Percentiles rank a stretch among this genome's conserved stretches.
These are phyloP conservation scores for Aurelia sp. DNA, from an alignment of 30 jellyfish, hydroid and myxozoan species.

Conservation along the genomic window DNA sequence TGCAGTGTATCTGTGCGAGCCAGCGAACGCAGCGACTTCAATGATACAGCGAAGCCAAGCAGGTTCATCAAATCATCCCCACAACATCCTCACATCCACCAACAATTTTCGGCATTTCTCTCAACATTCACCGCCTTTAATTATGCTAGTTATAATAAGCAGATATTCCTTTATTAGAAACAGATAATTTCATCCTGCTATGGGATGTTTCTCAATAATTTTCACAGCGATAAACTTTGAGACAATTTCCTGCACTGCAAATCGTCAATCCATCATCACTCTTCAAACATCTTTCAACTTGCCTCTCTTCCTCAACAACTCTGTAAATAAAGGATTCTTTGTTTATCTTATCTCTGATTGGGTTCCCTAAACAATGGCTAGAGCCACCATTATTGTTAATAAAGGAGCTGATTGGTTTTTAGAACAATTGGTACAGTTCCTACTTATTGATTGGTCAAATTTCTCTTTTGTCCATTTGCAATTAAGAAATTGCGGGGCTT, in stretches of 20 bases:
- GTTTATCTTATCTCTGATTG: conserved; percentile 48
- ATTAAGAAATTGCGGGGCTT: too few species aligned
- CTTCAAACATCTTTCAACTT: conserved; percentile 48
- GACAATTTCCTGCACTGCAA: neutral
- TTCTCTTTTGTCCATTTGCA: too few species aligned
- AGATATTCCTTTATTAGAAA: neutral
- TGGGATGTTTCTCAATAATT: conserved; percentile 2
- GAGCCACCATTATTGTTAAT: too few species aligned
- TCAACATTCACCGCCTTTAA: neutral
- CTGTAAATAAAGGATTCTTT: conserved; percentile 33
- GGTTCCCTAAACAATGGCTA: conserved; percentile 11
- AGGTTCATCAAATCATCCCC: too few species aligned
- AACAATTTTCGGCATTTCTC: neutral
- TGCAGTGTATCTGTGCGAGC: too few species aligned
- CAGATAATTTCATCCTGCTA: conserved; percentile 17
- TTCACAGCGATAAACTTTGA: conserved; percentile 19
- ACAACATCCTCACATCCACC: neutral
- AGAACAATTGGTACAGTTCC: conserved; percentile 1
- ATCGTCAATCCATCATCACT: conserved; percentile 51
- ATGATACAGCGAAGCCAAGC: too few species aligned
- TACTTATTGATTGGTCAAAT: too few species aligned
- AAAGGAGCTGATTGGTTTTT: conserved; percentile 16
- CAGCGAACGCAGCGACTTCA: too few species aligned
- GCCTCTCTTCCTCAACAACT: conserved; percentile 29
- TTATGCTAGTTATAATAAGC: neutral